Conservation (phyloP, 2,113 vertebrate species). For the Pygoscelis adeliae region DNA sequence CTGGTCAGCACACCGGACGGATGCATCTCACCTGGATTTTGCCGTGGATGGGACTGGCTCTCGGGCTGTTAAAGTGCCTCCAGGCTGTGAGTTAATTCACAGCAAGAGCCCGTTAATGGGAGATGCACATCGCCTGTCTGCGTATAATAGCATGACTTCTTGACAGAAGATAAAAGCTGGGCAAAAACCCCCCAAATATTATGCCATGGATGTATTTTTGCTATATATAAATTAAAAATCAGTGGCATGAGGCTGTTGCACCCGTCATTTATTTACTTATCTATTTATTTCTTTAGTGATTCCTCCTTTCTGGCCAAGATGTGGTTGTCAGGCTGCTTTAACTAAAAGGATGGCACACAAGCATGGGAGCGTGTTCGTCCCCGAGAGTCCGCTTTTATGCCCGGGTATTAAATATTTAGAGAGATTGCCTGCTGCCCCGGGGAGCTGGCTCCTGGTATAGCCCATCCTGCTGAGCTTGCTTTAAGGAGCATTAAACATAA, state of each 20-base stretch:
- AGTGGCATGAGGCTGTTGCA: not conserved
- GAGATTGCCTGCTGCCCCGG: not conserved
- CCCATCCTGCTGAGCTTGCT: not conserved
- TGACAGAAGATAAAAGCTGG: not conserved
- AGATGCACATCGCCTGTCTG: not conserved
- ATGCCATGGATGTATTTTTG: not conserved
- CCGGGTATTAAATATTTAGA: not conserved
- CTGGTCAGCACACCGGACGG: not conserved
- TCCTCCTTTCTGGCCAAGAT: not conserved
- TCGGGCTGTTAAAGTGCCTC: not conserved
- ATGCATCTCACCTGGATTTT: not conserved
- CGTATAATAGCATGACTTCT: not conserved
- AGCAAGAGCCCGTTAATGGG: not conserved
- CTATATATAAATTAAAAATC: not conserved
- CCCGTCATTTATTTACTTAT: not conserved
- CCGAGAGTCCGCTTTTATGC: not conserved
- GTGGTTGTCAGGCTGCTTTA: not conserved
- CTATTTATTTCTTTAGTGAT: not conserved
- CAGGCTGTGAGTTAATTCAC: not conserved
- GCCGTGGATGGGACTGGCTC: not conserved
- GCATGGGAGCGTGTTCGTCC: fast-evolving
- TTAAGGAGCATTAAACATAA: not conserved
- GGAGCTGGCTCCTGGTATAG: not conserved
- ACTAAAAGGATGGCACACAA: not conserved
- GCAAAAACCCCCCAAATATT: fast-evolving